Base-by-base conservation (phyloP, 92 coral and sea anemone species). In the Metridium senile region DNA sequence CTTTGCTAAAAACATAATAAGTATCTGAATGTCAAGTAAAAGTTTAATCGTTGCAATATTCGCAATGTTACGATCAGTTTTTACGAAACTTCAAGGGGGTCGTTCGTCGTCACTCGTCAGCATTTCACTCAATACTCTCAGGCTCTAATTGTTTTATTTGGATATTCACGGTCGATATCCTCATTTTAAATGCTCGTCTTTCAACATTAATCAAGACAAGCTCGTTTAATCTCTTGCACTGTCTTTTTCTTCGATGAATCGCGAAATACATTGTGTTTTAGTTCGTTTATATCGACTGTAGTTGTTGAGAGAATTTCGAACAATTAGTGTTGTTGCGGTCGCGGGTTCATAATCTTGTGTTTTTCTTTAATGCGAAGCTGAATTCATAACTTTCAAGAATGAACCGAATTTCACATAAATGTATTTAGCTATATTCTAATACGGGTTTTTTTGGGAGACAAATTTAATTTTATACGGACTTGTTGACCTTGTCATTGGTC, bases 21-120 rank as follows among this genome's bases (percentile, higher is more conserved):
- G 13, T 39, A 6, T 13, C 6, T 39, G 49, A 39, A 39, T 54
- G 23, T 54, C 17, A 13, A 3, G 59, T 54, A 54, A 19, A 21
- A 54, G 4, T 54, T 20, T 16, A 54, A 3, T 9, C 21, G 25
- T 9, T 54, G 23, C 16, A 10, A 54, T 21, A 3, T 54, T 13
- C n/a, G 59, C 0, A 61, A 33, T 51, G 78, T 57, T 62, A 58
- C 58, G 78, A 73, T 73, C 67, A 73, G 56, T 73, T 73, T 58
- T 39, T 66, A 58, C 67, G 57, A 73, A 73, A 22, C 49, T 11
- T 31, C 57, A 63, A 18, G 30, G 68, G 76, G 78, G 78, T 73
- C 64, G 78, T 31, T 57, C 52, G 57, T 73, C n/a, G 33, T 73
- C 78, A 53, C 64, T 72, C 65, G 52, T 52, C 63, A 73, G 57